phyloP scores from a whole-genome alignment of 2,797 vertebrate genomes.

The Knipowitschia caucasica region DNA sequence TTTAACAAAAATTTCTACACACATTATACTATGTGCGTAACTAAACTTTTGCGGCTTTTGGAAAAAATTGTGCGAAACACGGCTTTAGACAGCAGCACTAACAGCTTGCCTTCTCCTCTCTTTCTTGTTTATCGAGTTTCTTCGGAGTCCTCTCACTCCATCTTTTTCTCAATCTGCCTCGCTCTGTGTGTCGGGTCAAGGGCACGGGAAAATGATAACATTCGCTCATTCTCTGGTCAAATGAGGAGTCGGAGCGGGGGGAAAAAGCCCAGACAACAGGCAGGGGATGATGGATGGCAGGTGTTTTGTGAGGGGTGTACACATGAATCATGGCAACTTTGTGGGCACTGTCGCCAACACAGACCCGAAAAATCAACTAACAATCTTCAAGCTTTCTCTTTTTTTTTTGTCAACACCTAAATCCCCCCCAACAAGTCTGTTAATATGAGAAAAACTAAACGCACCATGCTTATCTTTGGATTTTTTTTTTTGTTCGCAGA shows the following conservation, averaged over 20 bases:
- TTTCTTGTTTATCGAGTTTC: conserved; percentile 42
- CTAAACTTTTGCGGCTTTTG: no score
- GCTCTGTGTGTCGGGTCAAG: conserved; percentile 61
- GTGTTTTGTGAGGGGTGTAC: conserved; percentile 46
- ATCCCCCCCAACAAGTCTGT: neutral
- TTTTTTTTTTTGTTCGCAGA: conserved; percentile 9
- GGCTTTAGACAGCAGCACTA: conserved; percentile 28
- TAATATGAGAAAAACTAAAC: neutral
- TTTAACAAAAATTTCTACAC: no score
- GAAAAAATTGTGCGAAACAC: no score
- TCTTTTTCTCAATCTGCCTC: conserved; percentile 50
- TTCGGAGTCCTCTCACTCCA: conserved; percentile 41
- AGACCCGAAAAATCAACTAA: conserved; percentile 11
- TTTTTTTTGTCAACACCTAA: conserved; percentile 46
- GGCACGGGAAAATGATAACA: conserved; percentile 68
- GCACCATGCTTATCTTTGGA: conserved; percentile 1
- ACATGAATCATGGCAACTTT: conserved; percentile 61
- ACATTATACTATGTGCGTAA: no score
- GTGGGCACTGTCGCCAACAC: conserved; percentile 37
- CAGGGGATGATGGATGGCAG: conserved; percentile 57
- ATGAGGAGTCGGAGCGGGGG: conserved; percentile 36
- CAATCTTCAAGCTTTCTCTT: conserved; percentile 38
- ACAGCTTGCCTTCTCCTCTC: conserved; percentile 6
- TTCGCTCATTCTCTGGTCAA: conserved; percentile 65
- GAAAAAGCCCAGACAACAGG: conserved; percentile 19